These are phyloP conservation scores for Diorhabda sublineata DNA, from an alignment of 1,140 invertebrate genomes.

Conservation along the genomic window DNA sequence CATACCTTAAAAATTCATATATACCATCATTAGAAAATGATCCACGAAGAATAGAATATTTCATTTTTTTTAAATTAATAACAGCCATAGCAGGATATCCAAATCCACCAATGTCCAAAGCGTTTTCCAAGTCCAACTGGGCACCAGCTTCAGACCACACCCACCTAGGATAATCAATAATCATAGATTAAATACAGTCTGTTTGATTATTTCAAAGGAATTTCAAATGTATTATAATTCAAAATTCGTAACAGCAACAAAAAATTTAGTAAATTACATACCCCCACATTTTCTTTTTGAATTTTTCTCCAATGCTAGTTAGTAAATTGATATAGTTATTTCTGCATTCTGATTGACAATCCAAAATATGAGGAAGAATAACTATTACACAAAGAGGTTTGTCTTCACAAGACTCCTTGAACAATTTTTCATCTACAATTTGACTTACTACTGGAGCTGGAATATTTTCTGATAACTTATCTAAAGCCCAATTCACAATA, in stretches of 20 bases:
- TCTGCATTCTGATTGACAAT: conserved; percentile 93
- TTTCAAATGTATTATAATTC: too few species aligned
- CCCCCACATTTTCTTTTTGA: conserved; percentile 95
- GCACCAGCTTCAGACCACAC: conserved; percentile 95
- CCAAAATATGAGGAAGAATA: conserved; percentile 93
- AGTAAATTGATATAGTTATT: conserved; percentile 82
- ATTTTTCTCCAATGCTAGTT: conserved; percentile 79
- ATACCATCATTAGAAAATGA: conserved; percentile 92
- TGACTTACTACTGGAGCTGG: conserved; percentile 86
- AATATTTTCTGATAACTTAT: conserved; percentile 81
- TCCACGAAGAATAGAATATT: conserved; percentile 89
- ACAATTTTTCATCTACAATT: conserved; percentile 56
- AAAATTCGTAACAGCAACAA: too few species aligned
- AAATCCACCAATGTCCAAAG: conserved; percentile 90
- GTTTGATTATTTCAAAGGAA: too few species aligned
- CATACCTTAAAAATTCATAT: conserved; percentile 50
- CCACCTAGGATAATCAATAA: conserved; percentile 63
- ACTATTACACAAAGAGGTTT: conserved; percentile 91
- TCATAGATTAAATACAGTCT: too few species aligned
- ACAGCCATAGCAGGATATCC: conserved; percentile 93
- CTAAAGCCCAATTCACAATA: conserved; percentile 87
- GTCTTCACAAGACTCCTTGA: conserved; percentile 76
- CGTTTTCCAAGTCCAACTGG: conserved; percentile 80
- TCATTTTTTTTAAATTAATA: conserved; percentile 95
- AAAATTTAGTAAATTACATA: conserved; percentile 43